Base-by-base conservation (phyloP, 2,797 vertebrate species). In the Orestias chungarensis region DNA sequence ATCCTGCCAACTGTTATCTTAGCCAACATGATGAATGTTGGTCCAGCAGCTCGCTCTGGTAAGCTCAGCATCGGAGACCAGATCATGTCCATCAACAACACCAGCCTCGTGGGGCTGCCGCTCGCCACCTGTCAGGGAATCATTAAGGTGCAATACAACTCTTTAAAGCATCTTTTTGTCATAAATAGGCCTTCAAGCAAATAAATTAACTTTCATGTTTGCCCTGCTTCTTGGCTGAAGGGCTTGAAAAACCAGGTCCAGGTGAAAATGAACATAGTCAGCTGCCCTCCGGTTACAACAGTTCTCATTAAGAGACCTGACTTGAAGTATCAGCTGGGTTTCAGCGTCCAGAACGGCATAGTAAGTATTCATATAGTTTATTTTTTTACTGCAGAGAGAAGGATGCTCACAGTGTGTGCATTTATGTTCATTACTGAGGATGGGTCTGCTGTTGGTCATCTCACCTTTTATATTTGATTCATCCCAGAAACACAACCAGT, bases 81-180 rank as follows among this genome's bases (percentile, higher is more conserved):
- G 93, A 99, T 99, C 88, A 99, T 99, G 98, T 99, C 97, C 84
- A 97, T 99, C 93, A 99, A 99, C 55, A 98, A 98, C 82, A 99
- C 98, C 87, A 99, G 98, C 91, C 94, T 99, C 66, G 98, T 99
- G 89, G 98, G 98, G 75, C 95, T 99, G 79, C 98, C 98, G 0
- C 96, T 99, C 6, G 97, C 97, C 90, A 99, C 98, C 73, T 99
- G 98, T 91, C 98, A 99, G 95, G 97, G 98, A 82, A 99, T 99
- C 92, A 99, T 99, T 90, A 99, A 99, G 98, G 98, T 99, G 91
- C 73, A 8, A 75, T 44, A 65, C 29, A 3, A 40, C n/a, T 40
- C 20, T 40, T 54, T 27, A 54, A 27, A 12, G 27, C 27, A 27
- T 54, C 14, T 12, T 11, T 15, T 62, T 40, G 11, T 62, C 35